Conservation (phyloP, 2,888 invertebrate genomes). For the Alloplasta piceator region DNA sequence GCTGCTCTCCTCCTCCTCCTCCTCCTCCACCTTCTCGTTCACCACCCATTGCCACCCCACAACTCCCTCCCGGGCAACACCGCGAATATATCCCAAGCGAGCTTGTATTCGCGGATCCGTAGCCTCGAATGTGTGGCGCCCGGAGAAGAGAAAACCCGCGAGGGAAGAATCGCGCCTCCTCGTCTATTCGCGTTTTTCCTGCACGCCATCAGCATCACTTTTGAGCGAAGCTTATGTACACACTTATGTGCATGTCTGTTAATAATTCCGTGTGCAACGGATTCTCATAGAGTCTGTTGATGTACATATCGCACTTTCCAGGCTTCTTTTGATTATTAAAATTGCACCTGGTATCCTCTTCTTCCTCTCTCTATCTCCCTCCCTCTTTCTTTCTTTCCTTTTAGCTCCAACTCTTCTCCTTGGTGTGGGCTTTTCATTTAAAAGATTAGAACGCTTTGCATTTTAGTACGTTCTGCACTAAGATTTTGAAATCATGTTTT, state of each 20-base stretch:
- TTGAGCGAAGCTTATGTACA: constrained; percentile 25
- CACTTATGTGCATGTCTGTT: neutral
- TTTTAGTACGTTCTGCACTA: no score
- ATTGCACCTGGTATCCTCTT: constrained; percentile 51
- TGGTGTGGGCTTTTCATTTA: no score
- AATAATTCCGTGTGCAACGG: constrained; percentile 1
- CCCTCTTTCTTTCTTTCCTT: neutral
- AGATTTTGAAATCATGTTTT: no score
- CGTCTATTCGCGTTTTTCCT: constrained; percentile 37
- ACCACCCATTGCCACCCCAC: constrained; percentile 18
- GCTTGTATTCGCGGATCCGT: constrained; percentile 39
- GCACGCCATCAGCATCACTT: constrained; percentile 16
- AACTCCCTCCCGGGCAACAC: constrained; percentile 25
- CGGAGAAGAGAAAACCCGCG: constrained; percentile 46
- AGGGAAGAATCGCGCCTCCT: constrained; percentile 45
- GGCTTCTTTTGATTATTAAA: constrained; percentile 62
- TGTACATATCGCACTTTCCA: constrained; percentile 20
- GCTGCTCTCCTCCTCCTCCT: constrained; percentile 47
- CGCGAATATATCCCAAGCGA: constrained; percentile 52
- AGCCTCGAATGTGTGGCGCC: constrained; percentile 36
- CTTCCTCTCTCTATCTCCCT: constrained; percentile 4
- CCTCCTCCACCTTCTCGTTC: constrained; percentile 47
- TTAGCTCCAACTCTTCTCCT: no score
- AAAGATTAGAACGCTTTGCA: no score
- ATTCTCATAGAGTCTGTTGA: neutral